These are phyloP conservation scores for Eulemur macaco DNA, from an alignment of 2,113 vertebrate species.

Conservation along the genomic window DNA sequence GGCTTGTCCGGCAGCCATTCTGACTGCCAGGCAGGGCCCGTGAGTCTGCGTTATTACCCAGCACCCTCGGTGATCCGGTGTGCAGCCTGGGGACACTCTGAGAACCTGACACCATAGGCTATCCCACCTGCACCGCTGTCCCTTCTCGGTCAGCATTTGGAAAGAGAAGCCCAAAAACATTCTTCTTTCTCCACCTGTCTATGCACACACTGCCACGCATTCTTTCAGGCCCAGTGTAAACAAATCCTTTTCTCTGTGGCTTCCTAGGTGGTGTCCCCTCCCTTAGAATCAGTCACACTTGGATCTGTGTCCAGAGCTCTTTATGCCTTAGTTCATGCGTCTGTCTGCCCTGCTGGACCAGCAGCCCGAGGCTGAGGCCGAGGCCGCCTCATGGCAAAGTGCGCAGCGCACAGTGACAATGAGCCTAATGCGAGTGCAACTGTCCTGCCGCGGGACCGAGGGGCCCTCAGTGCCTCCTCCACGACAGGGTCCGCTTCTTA, in stretches of 20 bases:
- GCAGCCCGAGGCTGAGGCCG: accelerated
- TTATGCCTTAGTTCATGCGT: accelerated
- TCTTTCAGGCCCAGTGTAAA: background rate
- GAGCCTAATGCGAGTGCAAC: accelerated
- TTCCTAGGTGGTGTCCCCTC: background rate
- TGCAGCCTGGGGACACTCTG: accelerated
- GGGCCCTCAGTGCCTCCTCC: background rate
- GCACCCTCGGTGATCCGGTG: background rate
- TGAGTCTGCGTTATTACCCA: background rate
- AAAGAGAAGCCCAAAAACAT: background rate
- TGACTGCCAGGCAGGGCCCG: no score
- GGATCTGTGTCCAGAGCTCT: background rate
- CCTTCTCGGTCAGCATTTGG: background rate
- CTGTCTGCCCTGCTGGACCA: background rate
- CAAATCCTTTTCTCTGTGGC: background rate
- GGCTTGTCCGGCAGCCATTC: background rate
- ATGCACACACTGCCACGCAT: accelerated
- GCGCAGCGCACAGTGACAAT: accelerated
- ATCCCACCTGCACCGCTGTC: background rate
- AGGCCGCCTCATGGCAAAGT: accelerated
- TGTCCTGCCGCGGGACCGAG: background rate
- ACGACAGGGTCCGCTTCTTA: background rate
- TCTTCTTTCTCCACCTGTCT: background rate
- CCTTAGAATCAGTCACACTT: no score
- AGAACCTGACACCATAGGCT: background rate